Evolutionary conservation across 2,797 vertebrate species (phyloP).

Genomic region (Monodelphis domestica): DNA sequence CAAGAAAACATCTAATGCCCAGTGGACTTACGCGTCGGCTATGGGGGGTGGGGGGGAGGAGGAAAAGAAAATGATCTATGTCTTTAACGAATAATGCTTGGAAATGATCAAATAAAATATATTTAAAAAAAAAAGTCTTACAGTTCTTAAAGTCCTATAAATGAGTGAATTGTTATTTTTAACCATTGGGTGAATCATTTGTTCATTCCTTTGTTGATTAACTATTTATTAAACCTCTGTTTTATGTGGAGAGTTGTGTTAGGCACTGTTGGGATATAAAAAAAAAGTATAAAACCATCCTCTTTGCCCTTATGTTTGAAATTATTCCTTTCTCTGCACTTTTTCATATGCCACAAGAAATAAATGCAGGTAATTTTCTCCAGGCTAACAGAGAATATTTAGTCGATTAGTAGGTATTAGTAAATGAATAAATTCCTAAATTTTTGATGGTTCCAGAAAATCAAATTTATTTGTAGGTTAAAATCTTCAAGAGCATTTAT

Average conservation of each 20-base stretch:
- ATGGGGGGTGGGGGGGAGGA: no score
- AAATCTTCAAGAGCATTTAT: not conserved
- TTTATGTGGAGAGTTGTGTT: not conserved
- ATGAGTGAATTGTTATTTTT: not conserved
- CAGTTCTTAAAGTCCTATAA: not conserved
- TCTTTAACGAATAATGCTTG: no score
- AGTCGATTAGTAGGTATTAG: slow-evolving; percentile 37
- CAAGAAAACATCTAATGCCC: no score
- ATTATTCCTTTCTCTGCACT: slow-evolving; percentile 41
- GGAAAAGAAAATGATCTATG: no score
- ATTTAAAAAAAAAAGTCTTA: no score
- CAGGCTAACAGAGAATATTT: slow-evolving; percentile 19
- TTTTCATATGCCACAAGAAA: not conserved
- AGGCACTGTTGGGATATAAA: not conserved
- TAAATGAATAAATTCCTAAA: slow-evolving; percentile 27
- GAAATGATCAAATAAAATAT: no score
- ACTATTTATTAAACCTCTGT: slow-evolving; percentile 5
- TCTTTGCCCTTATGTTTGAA: not conserved
- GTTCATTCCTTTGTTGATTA: not conserved
- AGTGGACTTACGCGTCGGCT: no score
- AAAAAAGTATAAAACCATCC: slow-evolving; percentile 2
- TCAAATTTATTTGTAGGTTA: not conserved
- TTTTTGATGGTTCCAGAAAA: not conserved
- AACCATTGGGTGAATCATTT: not conserved
- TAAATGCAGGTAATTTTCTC: not conserved